phyloP scores from a whole-genome alignment of 2,888 invertebrate genomes.

The Sphinx pinastri region DNA sequence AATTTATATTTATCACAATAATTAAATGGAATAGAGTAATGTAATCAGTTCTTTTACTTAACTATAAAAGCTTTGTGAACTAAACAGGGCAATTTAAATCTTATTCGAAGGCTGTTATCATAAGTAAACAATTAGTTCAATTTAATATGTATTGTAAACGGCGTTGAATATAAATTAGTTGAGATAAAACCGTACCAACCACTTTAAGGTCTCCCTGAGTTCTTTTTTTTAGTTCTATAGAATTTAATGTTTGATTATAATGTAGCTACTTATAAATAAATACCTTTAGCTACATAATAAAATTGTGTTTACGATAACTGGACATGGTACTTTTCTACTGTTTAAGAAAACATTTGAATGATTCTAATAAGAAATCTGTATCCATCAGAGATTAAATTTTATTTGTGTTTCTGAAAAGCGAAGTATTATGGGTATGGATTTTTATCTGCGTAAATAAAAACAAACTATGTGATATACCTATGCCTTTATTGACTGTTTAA shows the following conservation, averaged over 20 bases:
- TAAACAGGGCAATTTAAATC: constrained; percentile 5
- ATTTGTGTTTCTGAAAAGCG: too few species aligned
- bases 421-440: too few species aligned
- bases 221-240: not conserved
- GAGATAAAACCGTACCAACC: constrained; percentile 8
- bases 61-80: constrained; percentile 19
- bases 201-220: constrained; percentile 3
- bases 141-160: constrained; percentile 14
- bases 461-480: too few species aligned
- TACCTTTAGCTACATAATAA: too few species aligned
- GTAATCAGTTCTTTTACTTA: not conserved
- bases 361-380: too few species aligned
- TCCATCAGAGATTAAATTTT: too few species aligned
- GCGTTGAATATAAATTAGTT: constrained; percentile 12
- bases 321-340: too few species aligned
- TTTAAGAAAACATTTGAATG: too few species aligned
- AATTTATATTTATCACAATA: not conserved
- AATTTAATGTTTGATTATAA: not conserved
- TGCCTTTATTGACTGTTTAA: too few species aligned
- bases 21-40: not conserved
- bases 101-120: constrained; percentile 15
- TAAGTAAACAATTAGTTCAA: constrained; percentile 20
- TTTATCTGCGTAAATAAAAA: too few species aligned
- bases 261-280: too few species aligned
- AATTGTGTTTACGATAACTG: too few species aligned